Evolutionary conservation across 2,888 invertebrate species (phyloP).

Genomic region (Dusona sp.): DNA sequence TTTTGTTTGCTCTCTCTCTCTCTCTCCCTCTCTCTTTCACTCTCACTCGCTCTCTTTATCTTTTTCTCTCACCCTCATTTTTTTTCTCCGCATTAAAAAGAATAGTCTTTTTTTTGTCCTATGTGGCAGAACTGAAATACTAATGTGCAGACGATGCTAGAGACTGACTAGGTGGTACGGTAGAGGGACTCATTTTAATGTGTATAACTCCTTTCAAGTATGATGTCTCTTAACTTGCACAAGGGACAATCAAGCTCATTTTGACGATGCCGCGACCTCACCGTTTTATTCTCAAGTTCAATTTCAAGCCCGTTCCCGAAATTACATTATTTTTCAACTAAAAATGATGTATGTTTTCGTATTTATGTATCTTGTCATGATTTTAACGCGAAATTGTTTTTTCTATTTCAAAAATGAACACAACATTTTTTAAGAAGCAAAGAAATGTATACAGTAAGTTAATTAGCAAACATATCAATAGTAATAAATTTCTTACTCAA

Average conservation of each 20-base stretch:
- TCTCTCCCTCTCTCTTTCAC: not conserved
- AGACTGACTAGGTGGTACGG: constrained; percentile 2
- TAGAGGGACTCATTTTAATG: constrained; percentile 14
- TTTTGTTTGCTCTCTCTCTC: constrained; percentile 1
- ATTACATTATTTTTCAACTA: no score
- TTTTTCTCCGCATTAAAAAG: constrained; percentile 26
- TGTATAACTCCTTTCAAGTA: constrained; percentile 7
- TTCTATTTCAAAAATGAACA: no score
- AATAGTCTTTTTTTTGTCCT: constrained; percentile 28
- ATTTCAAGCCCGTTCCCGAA: not conserved
- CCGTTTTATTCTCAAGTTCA: not conserved
- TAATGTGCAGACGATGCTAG: constrained; percentile 9
- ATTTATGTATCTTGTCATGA: no score
- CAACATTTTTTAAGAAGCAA: no score
- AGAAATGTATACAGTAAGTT: not conserved
- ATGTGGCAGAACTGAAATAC: constrained; percentile 34
- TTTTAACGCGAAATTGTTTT: no score
- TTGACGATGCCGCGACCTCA: not conserved
- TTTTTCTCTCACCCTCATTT: not conserved
- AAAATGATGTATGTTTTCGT: no score
- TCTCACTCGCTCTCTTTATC: constrained; percentile 2
- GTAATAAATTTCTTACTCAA: not conserved
- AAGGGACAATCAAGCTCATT: constrained; percentile 3
- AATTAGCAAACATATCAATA: not conserved
- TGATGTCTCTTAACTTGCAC: not conserved